Evolutionary conservation across 1,140 invertebrate species (phyloP).

Genomic region (Ceratosolen solmsi): DNA sequence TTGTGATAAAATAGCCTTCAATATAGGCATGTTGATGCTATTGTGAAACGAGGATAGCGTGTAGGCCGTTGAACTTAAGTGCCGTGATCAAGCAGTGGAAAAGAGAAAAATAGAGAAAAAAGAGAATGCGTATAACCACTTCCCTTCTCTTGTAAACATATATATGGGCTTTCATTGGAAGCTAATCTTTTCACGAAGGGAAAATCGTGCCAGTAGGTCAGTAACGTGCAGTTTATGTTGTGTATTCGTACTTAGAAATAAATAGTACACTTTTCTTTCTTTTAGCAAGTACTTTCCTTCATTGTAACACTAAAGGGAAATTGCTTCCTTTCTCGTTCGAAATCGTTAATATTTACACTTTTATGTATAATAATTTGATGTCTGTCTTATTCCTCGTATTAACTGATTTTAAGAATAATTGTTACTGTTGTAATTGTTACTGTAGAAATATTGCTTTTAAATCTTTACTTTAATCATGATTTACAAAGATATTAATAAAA

Average conservation of each 20-base stretch:
- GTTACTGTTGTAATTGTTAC: not conserved
- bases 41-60: conserved; percentile 6
- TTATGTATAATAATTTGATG: not conserved
- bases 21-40: conserved; percentile 21
- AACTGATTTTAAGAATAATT: not conserved
- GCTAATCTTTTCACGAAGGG: conserved; percentile 63
- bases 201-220: conserved; percentile 64
- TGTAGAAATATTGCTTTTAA: not conserved
- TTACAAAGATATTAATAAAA: too few species aligned
- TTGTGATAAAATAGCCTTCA: conserved; percentile 16
- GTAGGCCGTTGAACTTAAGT: conserved; percentile 41
- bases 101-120: conserved; percentile 37
- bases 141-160: conserved; percentile 58
- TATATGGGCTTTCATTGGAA: conserved; percentile 61
- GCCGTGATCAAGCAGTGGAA: not conserved
- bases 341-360: conserved; percentile 17
- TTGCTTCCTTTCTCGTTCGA: conserved; percentile 53
- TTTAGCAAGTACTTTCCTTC: conserved; percentile 56
- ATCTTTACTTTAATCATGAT: too few species aligned
- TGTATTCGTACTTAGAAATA: conserved; percentile 50
- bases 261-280: conserved; percentile 60
- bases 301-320: conserved; percentile 55
- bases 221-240: conserved; percentile 40
- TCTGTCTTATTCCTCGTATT: not conserved
- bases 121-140: conserved; percentile 25